These are phyloP conservation scores for Phania funesta DNA, from an alignment of 2,888 invertebrate genomes.

Conservation along the genomic window DNA sequence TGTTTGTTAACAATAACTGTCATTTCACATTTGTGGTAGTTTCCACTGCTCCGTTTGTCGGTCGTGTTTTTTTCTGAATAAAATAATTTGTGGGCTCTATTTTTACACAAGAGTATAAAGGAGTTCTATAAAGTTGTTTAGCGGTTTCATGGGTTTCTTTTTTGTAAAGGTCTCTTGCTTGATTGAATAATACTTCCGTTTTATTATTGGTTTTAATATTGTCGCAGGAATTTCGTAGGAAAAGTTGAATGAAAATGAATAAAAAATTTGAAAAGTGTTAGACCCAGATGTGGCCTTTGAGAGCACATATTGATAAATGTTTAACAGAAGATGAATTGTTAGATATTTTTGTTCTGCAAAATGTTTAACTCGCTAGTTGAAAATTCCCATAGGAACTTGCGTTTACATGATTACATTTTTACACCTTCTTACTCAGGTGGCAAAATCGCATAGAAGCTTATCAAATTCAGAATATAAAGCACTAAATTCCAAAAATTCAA, in stretches of 20 bases:
- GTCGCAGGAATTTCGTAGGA: background rate
- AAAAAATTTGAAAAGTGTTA: no score
- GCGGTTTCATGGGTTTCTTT: conserved; percentile 51
- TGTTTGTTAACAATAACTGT: conserved; percentile 52
- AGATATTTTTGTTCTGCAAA: no score
- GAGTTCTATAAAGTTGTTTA: conserved; percentile 21
- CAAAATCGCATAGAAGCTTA: no score
- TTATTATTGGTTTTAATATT: background rate
- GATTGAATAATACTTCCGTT: conserved; percentile 51
- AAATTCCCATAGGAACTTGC: no score
- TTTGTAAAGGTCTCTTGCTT: conserved; percentile 4
- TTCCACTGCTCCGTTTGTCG: conserved; percentile 10
- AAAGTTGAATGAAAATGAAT: background rate
- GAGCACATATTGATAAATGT: no score
- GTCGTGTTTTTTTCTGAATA: background rate
- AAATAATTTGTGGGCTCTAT: conserved; percentile 4
- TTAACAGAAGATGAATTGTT: no score
- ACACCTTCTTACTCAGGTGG: no score
- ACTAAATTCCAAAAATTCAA: no score
- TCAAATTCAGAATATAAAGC: no score
- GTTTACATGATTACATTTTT: no score
- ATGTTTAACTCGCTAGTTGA: no score
- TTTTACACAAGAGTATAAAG: background rate
- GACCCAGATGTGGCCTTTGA: no score
- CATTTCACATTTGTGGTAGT: conserved; percentile 53